Base-by-base conservation (phyloP, 2,888 invertebrate genomes). In the Anticlea derivata region DNA sequence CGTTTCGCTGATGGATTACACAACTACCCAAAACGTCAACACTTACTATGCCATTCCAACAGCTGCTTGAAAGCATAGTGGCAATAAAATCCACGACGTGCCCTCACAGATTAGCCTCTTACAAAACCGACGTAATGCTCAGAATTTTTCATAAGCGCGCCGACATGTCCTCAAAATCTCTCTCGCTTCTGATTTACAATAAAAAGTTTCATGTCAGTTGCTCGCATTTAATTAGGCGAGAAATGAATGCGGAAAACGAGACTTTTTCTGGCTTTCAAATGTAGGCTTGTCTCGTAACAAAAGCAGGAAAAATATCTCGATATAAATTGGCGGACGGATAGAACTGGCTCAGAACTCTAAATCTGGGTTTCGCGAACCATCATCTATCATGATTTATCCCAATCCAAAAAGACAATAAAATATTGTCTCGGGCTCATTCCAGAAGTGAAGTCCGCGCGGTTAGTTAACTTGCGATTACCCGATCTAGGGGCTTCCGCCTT, bases 361-460 rank as follows among this genome's bases (percentile, higher is more conserved):
- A 80, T 82, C 76, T 76, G 75, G 71, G 75, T 72, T 75, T 75
- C 71, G 66, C 65, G 57, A 66, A 69, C 73, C 68, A 80, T 81
- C 81, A 85, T 87, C 75, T 80, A 83, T 86, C 81, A 86, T 84
- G 84, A 86, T 85, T 86, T 85, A 84, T 85, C 82, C 74, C 65
- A 77, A 80, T 82, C 80, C 77, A 76, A 79, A 74, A 70, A 75
- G 80, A 84, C 79, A 83, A 81, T 82, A 83, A 86, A 83, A 82
- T 73, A 85, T 83, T 78, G 80, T 83, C 76, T 78, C 69, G 72
- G 66, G 75, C 74, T 83, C 79, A 83, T 83, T 83, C 82, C 61
- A 65, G 60, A 65, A 71, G 77, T 73, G 60, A 58, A 63, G 10
- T 60, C 54, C 50, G 58, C 71, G 78, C 69, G 78, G 75, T 70